phyloP scores from a whole-genome alignment of 2,888 invertebrate species.

The Chaetogeoica ovagalla region DNA sequence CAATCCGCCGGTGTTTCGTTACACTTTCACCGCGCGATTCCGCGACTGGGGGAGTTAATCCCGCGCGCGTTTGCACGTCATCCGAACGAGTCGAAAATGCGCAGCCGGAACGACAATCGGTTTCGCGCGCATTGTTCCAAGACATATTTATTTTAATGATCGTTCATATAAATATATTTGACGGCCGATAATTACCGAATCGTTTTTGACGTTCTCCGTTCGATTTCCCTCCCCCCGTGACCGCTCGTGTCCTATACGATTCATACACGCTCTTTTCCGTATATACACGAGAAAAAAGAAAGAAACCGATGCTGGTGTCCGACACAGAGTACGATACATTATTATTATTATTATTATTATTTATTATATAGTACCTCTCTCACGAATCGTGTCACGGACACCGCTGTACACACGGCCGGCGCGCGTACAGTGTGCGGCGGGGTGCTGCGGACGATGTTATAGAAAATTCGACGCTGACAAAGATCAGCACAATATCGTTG shows the following conservation, averaged over 20 bases:
- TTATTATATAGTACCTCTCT: constrained; percentile 26
- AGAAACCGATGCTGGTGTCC: not conserved
- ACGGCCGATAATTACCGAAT: constrained; percentile 20
- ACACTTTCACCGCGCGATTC: constrained; percentile 3
- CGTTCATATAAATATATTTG: constrained; percentile 16
- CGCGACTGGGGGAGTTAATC: too few species aligned
- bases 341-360: too few species aligned
- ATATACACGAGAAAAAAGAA: not conserved
- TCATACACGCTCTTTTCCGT: not conserved
- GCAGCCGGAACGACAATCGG: constrained; percentile 5
- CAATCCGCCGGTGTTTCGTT: too few species aligned
- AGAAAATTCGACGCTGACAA: constrained; percentile 45
- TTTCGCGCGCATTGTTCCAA: constrained; percentile 29
- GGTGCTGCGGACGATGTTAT: not conserved
- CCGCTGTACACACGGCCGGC: too few species aligned
- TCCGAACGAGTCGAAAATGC: constrained; percentile 2
- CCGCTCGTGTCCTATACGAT: not conserved
- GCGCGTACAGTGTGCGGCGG: too few species aligned
- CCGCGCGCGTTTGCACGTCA: not conserved
- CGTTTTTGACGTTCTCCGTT: constrained; percentile 5
- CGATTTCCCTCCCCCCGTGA: not conserved
- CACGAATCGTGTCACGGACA: constrained; percentile 49
- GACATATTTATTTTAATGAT: constrained; percentile 20
- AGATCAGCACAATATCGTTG: constrained; percentile 38
- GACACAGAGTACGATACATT: too few species aligned